phyloP scores from a whole-genome alignment of 2,797 vertebrate species.

The Onychomys torridus region DNA sequence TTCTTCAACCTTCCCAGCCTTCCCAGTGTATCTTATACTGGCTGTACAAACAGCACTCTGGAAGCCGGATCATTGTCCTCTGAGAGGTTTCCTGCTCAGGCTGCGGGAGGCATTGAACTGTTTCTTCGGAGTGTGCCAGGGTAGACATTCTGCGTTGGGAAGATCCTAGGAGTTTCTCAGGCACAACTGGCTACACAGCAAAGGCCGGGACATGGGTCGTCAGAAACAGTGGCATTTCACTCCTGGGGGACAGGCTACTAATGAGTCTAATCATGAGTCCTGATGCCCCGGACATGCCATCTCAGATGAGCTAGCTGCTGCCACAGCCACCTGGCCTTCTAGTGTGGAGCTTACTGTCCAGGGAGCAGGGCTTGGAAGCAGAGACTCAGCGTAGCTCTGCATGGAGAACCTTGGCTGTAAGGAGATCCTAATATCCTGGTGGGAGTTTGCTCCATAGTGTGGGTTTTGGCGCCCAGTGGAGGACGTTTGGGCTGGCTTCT shows the following conservation, averaged over 20 bases:
- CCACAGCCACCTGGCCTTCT: conserved; percentile 50
- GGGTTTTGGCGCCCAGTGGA: neutral
- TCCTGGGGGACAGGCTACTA: neutral
- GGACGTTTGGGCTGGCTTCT: neutral
- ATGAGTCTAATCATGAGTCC: neutral
- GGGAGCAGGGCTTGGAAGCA: neutral
- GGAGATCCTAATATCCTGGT: accelerated
- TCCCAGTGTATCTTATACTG: neutral
- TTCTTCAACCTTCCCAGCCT: neutral
- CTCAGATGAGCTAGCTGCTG: neutral
- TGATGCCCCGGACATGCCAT: neutral
- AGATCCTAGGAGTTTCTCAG: neutral
- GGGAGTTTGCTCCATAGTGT: neutral
- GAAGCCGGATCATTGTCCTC: neutral
- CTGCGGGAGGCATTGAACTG: neutral
- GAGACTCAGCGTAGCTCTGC: neutral
- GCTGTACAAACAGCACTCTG: neutral
- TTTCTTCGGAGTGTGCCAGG: neutral
- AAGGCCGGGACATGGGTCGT: neutral
- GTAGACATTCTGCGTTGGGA: neutral
- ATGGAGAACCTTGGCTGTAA: neutral
- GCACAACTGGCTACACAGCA: neutral
- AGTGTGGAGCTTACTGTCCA: neutral
- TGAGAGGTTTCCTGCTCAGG: neutral
- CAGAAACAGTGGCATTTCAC: neutral